Percentiles rank a stretch among this genome's conserved stretches.
Evolutionary conservation across 2,113 vertebrate genomes (phyloP).

Genomic region (Paracanthobrama guichenoti): DNA sequence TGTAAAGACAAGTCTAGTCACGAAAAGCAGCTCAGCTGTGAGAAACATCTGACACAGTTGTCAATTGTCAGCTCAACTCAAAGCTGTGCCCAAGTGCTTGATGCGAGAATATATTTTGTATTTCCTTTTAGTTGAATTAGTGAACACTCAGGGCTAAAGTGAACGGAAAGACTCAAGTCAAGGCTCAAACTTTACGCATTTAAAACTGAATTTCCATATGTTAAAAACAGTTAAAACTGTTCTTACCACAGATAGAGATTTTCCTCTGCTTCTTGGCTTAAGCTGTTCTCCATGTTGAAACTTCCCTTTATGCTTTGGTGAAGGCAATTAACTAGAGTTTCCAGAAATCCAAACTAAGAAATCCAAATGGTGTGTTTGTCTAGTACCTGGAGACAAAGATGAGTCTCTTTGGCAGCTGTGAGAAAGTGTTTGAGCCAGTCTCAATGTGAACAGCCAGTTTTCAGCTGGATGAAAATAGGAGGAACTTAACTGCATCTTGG

Average conservation of each 20-base stretch:
- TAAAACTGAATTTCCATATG: not conserved
- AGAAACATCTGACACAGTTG: constrained; percentile 27
- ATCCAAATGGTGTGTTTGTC: constrained; percentile 24
- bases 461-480: constrained; percentile 31
- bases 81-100: not conserved
- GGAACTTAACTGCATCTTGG: constrained; percentile 29
- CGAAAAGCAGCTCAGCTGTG: constrained; percentile 28
- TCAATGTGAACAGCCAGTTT: constrained; percentile 21
- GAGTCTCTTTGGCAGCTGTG: constrained; percentile 16
- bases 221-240: not conserved
- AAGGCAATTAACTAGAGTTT: not conserved
- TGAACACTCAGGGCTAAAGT: not conserved
- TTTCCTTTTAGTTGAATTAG: not conserved
- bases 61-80: constrained; percentile 18
- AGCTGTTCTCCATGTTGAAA: constrained; percentile 62
- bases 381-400: constrained; percentile 17
- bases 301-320: not conserved
- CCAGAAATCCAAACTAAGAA: constrained; percentile 22
- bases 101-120: not conserved
- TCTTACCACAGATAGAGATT: constrained; percentile 69
- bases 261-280: constrained; percentile 64
- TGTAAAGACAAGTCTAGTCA: constrained; percentile 49
- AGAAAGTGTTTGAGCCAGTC: constrained; percentile 8
- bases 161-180: not conserved
- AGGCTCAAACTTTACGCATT: not conserved